Base-by-base conservation (phyloP, 2,888 invertebrate species). In the Ornithoptera alexandrae region DNA sequence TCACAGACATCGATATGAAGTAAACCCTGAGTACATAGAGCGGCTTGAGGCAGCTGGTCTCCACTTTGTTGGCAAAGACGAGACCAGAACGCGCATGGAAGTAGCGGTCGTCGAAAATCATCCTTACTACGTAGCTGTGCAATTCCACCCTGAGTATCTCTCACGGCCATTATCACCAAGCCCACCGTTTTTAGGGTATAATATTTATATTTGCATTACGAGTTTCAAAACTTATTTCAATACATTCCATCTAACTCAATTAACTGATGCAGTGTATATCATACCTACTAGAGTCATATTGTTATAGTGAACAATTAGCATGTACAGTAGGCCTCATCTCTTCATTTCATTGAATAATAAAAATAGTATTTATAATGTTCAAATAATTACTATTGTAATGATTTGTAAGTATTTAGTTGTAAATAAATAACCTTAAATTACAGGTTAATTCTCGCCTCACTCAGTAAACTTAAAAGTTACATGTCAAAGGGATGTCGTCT, bases 111-210 rank as follows among this genome's bases (percentile, higher is more conserved):
- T 99, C 20, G 94, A 95, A 67, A 94, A 93, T 66, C 99, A 99
- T 90, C 97, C 97, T 0, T 99, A 97, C 87, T 99, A 97, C 84
- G 97, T 99, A 7, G 97, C 97, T 0, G 98, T 98, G 1, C 99
- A 99, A 89, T 99, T 96, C 90, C 99, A 99, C 89, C 99, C 99
- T 0, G 99, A 99, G 87, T 99, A 99, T 85, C 93, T 98, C 72
- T 98, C 98, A 0, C 93, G 98, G 2, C 98, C 98, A 0, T 87
- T 98, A 74, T 95, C 95, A 66, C 98, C 99, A 0, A 98, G 98
- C 30, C 98, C 99, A 4, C 98, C 98, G 10, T 99, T 99, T 88
- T 92, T 99, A 75, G 99, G 99, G 74, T 92, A 50, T 18, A 17
- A 18, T 17, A 57, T 57, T 57, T 57, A 18, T 20, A 57, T 17